These are phyloP conservation scores for Oreochromis niloticus DNA, from an alignment of 2,113 vertebrate genomes.

Conservation along the genomic window DNA sequence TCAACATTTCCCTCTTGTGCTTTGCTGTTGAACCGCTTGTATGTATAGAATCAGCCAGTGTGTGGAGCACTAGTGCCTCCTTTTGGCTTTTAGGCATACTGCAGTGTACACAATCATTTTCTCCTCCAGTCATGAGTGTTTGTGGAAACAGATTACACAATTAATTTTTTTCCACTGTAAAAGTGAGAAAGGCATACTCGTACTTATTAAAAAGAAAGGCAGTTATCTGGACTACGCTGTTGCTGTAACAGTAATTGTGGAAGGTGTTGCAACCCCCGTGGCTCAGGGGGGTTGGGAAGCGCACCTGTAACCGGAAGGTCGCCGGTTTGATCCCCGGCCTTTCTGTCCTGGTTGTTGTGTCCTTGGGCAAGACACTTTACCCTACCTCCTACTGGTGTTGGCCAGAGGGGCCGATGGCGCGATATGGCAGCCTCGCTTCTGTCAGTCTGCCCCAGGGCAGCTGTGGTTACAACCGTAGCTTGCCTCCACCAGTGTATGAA, in stretches of 20 bases:
- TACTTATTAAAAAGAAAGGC: not conserved
- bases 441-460: no score
- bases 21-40: not conserved
- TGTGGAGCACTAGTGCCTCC: slow-evolving; percentile 11
- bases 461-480: no score
- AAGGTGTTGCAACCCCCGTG: not conserved
- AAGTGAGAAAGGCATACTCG: not conserved
- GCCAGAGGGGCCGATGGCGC: no score
- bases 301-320: no score
- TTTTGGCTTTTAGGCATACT: not conserved
- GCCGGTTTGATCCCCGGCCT: no score
- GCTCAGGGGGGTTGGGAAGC: no score
- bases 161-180: not conserved
- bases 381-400: no score
- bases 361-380: no score
- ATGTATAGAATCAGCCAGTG: not conserved
- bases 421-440: no score
- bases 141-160: not conserved
- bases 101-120: not conserved
- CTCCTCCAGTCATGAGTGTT: not conserved
- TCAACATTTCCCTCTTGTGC: not conserved
- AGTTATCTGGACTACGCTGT: not conserved
- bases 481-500: no score
- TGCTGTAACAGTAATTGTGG: not conserved
- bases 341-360: no score